Evolutionary conservation across 1,140 invertebrate species (phyloP).

Genomic region (Macrostomum lignano): DNA sequence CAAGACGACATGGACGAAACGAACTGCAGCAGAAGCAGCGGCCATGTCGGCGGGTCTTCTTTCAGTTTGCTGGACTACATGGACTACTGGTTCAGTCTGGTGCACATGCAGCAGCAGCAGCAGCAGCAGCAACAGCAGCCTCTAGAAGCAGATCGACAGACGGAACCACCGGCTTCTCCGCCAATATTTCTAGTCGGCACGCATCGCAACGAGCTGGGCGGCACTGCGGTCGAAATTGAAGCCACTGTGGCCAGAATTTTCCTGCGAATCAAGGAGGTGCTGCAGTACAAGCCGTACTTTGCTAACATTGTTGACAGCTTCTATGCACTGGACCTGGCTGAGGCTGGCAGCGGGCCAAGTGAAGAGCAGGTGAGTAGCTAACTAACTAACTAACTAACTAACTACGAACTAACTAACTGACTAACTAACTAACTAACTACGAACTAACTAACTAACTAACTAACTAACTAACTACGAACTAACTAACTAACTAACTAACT

Average conservation of each 20-base stretch:
- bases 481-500: too few relatives aligned
- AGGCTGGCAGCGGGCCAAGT: conserved; percentile 5
- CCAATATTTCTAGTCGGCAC: conserved; percentile 26
- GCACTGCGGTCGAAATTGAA: too few relatives aligned
- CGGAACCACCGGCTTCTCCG: conserved; percentile 16
- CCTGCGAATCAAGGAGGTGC: conserved; percentile 12
- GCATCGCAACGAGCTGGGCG: conserved; percentile 16
- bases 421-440: too few relatives aligned
- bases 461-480: too few relatives aligned
- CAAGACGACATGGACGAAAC: not conserved
- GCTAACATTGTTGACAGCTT: conserved; percentile 17
- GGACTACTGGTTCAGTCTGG: conserved; percentile 21
- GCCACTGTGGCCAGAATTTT: conserved; percentile 22
- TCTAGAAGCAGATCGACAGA: too few relatives aligned
- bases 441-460: too few relatives aligned
- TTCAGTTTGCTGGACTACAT: conserved; percentile 19
- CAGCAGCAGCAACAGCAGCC: conserved; percentile 9
- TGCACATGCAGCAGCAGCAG: too few relatives aligned
- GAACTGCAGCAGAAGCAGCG: not conserved
- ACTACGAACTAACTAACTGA: too few relatives aligned
- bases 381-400: too few relatives aligned
- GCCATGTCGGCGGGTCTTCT: conserved; percentile 10
- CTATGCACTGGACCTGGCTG: conserved; percentile 21
- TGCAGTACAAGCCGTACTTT: conserved; percentile 17
- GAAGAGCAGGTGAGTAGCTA: too few relatives aligned